Evolutionary conservation across 2,797 vertebrate genomes (phyloP), one percentile per base, ranked within the genome.

Genomic region (Macropodus opercularis): DNA sequence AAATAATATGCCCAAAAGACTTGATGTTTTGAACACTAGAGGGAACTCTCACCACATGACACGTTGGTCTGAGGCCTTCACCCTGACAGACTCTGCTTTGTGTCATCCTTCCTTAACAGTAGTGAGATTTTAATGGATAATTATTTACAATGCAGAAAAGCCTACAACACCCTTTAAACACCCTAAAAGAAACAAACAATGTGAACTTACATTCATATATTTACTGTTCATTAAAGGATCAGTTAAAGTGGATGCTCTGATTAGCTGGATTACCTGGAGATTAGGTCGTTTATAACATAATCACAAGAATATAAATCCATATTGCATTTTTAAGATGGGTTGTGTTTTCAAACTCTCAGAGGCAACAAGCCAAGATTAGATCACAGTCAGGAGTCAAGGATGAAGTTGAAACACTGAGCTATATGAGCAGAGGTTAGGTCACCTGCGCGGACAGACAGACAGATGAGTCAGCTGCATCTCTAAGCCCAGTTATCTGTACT

Each of bases 31-130:
- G 22, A 57, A 58, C 85, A 70, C 75, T 53, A 81, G 86, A 44
- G 69, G 89, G 87, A 53, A 83, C 71, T 54, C 47, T 83, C 43
- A 65, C 18, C 71, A 65, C 34, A 32, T 69, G 21, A 62, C 32
- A 75, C 4, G 3, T 10, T 18, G 5, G 7, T 4, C 17, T 21
- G 39, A 19, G 21, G 35, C 48, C 44, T 54, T 39, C 59, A 73
- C 35, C 52, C 24, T 40, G 46, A 69, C 22, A 11, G 12, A 18
- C 36, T 2, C 2, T 13, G 15, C 14, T 14, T 22, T 48, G 24
- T 18, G n/a, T 4, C 44, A 58, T 49, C 15, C 17, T 35, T 1
- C 13, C 43, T 10, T 15, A 4, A 14, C 2, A 17, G 9, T 10
- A 5, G 18, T 22, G 0, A 8, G 11, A 23, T 27, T 52, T 29